Evolutionary conservation across 2,797 vertebrate species (phyloP), one percentile per base, ranked within the genome.

Genomic region (Smutsia temminckii): DNA sequence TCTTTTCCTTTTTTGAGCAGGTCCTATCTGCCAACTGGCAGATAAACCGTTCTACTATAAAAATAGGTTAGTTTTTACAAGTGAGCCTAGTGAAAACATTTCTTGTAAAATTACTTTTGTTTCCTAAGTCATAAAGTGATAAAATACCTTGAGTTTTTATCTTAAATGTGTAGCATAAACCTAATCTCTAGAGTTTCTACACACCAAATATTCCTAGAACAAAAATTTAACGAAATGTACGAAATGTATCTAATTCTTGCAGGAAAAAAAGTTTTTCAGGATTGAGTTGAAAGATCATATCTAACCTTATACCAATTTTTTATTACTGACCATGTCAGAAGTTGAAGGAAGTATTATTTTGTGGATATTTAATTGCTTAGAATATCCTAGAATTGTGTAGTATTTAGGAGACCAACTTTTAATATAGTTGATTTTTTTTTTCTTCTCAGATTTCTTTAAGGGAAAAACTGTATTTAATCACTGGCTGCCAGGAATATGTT

Each of bases 381-480:
- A 83, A 92, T 16, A 63, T 95, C 69, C 72, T 88, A 94, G 57
- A 95, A 94, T 9, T 81, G 1, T 77, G 34, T 94, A 51, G 63
- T 72, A 79, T 68, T 96, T 72, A 68, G 13, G 80, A 83, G 37
- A 51, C 32, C 79, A 81, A 93, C 25, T 93, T 96, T 95, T 34
- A 94, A 96, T 37, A 81, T 88, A 95, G 84, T 37, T 89, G 81
- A 84, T 91, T 80, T 97, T 95, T 40, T 40, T 77, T 96, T 63
- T 75, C 64, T 95, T 68, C 90, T 4, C 97, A 99, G 99, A 99
- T 98, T 99, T 99, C 97, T 99, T 99, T 96, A 99, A 98, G 88
- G 99, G 99, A 83, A 99, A 99, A 97, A 99, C 99, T 0, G 99
- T 99, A 95, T 99, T 99, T 97, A 99, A 99, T 89, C 99, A 99